Conservation (phyloP, 2,888 invertebrate species). For the Sphaerophoria taeniata region DNA sequence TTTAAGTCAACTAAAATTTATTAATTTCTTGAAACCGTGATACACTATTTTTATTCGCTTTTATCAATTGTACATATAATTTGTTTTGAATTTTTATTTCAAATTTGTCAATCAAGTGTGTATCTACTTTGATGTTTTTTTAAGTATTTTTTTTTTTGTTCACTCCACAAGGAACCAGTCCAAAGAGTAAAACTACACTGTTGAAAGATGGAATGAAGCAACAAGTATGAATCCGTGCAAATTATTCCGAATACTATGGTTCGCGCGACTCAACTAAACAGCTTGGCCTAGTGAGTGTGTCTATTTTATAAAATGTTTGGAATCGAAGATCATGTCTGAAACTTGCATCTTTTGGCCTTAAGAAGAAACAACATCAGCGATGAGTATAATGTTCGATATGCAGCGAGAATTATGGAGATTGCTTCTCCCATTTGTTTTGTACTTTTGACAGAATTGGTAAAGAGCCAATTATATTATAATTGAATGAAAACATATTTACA, state of each 20-base stretch:
- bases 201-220: neutral
- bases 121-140: conserved; percentile 9
- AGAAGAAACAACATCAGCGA: conserved; percentile 1
- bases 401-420: conserved; percentile 27
- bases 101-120: conserved; percentile 2
- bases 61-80: neutral
- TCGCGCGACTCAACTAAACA: conserved; percentile 54
- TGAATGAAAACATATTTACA: neutral
- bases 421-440: neutral
- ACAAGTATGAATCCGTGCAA: neutral
- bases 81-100: neutral
- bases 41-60: neutral
- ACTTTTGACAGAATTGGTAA: conserved; percentile 8
- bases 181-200: neutral
- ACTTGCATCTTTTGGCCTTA: conserved; percentile 1
- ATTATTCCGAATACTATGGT: conserved; percentile 41
- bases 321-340: conserved; percentile 21
- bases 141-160: neutral
- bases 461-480: conserved; percentile 14
- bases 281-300: conserved; percentile 29
- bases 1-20: conserved; percentile 39
- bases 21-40: neutral
- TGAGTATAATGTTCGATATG: conserved; percentile 17
- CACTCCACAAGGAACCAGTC: conserved; percentile 3
- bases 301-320: conserved; percentile 54